Evolutionary conservation across 2,113 vertebrate genomes (phyloP).

Genomic region (Sinocyclocheilus anophthalmus): DNA sequence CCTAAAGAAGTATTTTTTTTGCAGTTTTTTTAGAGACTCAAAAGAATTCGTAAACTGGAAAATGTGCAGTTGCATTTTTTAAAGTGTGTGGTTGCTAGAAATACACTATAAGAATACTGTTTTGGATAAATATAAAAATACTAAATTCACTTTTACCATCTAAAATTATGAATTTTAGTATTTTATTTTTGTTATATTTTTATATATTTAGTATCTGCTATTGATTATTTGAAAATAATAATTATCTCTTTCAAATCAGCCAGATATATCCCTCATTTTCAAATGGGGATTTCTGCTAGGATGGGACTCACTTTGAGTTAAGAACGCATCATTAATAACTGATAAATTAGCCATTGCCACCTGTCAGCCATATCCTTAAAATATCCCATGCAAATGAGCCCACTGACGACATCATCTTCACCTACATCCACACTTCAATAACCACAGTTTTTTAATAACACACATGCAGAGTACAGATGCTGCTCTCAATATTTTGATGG

Average conservation of each 20-base stretch:
- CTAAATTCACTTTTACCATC: neutral
- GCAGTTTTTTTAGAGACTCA: no score
- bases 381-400: neutral
- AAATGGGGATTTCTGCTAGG: neutral
- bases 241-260: neutral
- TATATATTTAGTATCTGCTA: neutral
- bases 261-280: neutral
- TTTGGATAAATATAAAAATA: no score
- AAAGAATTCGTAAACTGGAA: no score
- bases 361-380: neutral
- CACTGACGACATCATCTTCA: neutral
- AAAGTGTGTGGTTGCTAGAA: no score
- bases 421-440: neutral
- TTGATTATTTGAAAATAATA: neutral
- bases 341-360: neutral
- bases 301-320: neutral
- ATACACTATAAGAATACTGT: no score
- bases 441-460: neutral
- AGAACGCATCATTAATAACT: neutral
- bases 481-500: neutral
- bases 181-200: neutral
- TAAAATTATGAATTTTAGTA: neutral
- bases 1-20: neutral
- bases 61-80: no score
- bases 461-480: slow-evolving; percentile 1